phyloP scores from a whole-genome alignment of 2,888 invertebrate species.

The Morpho deidamia region DNA sequence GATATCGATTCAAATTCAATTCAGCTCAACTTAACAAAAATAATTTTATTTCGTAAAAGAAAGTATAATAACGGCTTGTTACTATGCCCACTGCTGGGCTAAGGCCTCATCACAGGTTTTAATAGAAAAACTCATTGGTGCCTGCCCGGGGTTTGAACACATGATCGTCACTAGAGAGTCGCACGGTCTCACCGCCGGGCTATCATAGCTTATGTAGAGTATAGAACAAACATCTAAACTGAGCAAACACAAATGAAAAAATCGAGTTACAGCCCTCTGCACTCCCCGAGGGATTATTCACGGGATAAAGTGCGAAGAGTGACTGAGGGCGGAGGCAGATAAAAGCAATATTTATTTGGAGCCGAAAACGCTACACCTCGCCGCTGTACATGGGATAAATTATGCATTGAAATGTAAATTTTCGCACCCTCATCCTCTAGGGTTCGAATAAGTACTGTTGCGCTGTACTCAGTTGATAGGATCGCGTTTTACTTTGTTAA shows the following conservation, averaged over 20 bases:
- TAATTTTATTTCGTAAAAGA: too few relatives aligned
- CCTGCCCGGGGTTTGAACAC: too few relatives aligned
- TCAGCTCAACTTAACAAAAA: too few relatives aligned
- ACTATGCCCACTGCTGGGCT: too few relatives aligned
- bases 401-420: slow-evolving; percentile 76
- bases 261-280: slow-evolving; percentile 36
- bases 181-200: too few relatives aligned
- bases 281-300: slow-evolving; percentile 62
- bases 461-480: background rate
- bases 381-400: slow-evolving; percentile 53
- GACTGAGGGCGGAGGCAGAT: slow-evolving; percentile 58
- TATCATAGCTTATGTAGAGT: background rate
- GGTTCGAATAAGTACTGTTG: slow-evolving; percentile 17
- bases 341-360: slow-evolving; percentile 58
- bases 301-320: slow-evolving; percentile 59
- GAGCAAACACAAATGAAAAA: slow-evolving; percentile 36
- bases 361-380: slow-evolving; percentile 31
- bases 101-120: too few relatives aligned
- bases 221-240: background rate
- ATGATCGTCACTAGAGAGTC: too few relatives aligned
- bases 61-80: too few relatives aligned
- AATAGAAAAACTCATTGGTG: too few relatives aligned
- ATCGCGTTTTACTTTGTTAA: background rate
- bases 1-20: too few relatives aligned
- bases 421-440: slow-evolving; percentile 25